Evolutionary conservation across 2,888 invertebrate genomes (phyloP), one percentile per base, ranked within the genome.

Genomic region (Epinotia demarniana): DNA sequence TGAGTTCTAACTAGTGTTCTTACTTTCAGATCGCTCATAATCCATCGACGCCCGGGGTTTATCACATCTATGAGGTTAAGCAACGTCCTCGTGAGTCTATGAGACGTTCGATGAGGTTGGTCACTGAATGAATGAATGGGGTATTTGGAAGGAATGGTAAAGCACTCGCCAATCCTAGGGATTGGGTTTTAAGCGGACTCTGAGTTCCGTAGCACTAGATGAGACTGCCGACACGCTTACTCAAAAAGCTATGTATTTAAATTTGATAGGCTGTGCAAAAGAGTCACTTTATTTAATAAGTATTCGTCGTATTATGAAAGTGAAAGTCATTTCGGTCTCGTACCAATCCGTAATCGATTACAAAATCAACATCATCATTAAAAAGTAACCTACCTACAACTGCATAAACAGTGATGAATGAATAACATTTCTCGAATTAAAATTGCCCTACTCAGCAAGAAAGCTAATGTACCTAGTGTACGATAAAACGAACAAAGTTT

Each of bases 311-410:
- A 76, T 82, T 81, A 80, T 77, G 84, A 89, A 87, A 90, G 92
- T 89, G 91, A 92, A 91, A 92, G 90, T 84, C 79, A 81, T 77
- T 18, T 62, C 77, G 49, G 18, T 55, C 39, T 53, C 68, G 73
- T 80, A 79, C 79, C 82, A 70, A 81, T 78, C 79, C 79, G 79
- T 82, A 82, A 82, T 80, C 69, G 76, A 79, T 80, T 79, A 78
- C 77, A 78, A 81, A 79, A 80, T 77, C 79, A 79, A 80, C 81
- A 82, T 80, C 79, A 79, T 80, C 81, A 82, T 80, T 85, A 77
- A 79, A 81, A 86, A 90, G 81, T 89, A 88, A 83, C 85, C 80
- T 80, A 82, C 83, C 85, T 86, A 11, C 18, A 57, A 49, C 49
- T 16, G 49, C 49, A 49, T 13, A 16, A 13, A 13, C 46, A 46